Base-by-base conservation (phyloP, 2,888 invertebrate species). In the Trachelus stipa region DNA sequence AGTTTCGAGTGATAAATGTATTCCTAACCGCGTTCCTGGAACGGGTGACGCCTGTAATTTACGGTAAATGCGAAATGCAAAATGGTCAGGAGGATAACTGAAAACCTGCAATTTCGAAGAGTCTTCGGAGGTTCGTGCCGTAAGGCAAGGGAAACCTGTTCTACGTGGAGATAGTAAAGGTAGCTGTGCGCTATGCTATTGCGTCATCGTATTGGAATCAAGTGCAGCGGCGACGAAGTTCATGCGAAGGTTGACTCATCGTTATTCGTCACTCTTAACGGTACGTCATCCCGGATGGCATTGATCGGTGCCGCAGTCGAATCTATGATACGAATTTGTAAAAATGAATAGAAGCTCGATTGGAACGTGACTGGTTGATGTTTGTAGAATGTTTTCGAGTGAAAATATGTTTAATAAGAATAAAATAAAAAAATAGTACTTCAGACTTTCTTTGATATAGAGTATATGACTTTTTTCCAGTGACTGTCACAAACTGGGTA, bases 1-100 rank as follows among this genome's bases (percentile, higher is more conserved):
- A 75, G 35, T 73, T 56, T 31, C 37, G 73, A 56, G 75, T 80
- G 77, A 80, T 78, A 81, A 81, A 81, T 81, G 78, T 69, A 76
- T 79, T 74, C 78, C 76, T 74, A 77, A 79, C 78, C 77, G 69
- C 33, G 75, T 68, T 74, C 73, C 73, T 35, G 74, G n/a, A 35
- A 12, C 74, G 34, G 15, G 35, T 15, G 71, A 33, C 33, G 71
- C 30, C 71, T 30, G 34, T 73, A 73, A 34, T 34, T 73, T 73
- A 73, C 35, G 74, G 71, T 71, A 71, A 71, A 71, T 69, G 73
- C 73, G 34, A 34, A 35, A 34, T 34, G 74, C 74, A 35, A 34
- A 35, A 34, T 34, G 74, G 74, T 33, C 30, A 34, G 31, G 35
- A 73, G 35, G 33, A 34, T 73, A 34, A 33, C 34, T 34, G 74